phyloP scores from a whole-genome alignment of 2,113 vertebrate species.

The Hypanus sabinus region DNA sequence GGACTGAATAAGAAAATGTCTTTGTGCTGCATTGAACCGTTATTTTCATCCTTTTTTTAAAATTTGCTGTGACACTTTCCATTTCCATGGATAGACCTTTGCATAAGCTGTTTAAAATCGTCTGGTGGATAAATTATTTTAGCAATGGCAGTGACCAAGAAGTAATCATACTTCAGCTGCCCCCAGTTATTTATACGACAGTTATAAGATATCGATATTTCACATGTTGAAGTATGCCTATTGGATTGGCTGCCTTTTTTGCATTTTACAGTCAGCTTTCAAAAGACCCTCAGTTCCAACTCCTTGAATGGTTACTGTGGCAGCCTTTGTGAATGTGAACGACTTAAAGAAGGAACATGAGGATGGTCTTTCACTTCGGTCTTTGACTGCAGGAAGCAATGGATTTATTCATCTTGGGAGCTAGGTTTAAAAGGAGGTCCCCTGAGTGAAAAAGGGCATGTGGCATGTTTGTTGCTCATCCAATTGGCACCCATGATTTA shows the following conservation, averaged over 20 bases:
- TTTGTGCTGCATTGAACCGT: not conserved
- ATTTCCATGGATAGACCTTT: slow-evolving; percentile 17
- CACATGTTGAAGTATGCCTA: not conserved
- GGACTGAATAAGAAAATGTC: slow-evolving; percentile 12
- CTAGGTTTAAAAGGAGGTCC: not conserved
- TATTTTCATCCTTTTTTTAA: not conserved
- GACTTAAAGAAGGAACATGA: not conserved
- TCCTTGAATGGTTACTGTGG: not conserved
- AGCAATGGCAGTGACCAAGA: slow-evolving; percentile 7
- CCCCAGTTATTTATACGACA: slow-evolving; percentile 1
- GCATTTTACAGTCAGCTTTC: not conserved
- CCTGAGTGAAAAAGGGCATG: not conserved
- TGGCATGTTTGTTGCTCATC: not conserved
- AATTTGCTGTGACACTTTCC: slow-evolving; percentile 29
- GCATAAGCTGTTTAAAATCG: slow-evolving; percentile 8
- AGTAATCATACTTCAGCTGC: not conserved
- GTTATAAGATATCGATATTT: not conserved
- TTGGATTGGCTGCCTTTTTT: not conserved
- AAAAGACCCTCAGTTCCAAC: not conserved
- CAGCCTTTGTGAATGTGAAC: not conserved
- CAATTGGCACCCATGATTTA: not conserved
- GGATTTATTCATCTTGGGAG: not conserved
- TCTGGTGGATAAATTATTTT: slow-evolving; percentile 17
- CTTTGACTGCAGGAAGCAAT: not conserved
- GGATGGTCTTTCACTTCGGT: not conserved